These are phyloP conservation scores for Erannis defoliaria DNA, from an alignment of 2,888 invertebrate genomes.

Conservation along the genomic window DNA sequence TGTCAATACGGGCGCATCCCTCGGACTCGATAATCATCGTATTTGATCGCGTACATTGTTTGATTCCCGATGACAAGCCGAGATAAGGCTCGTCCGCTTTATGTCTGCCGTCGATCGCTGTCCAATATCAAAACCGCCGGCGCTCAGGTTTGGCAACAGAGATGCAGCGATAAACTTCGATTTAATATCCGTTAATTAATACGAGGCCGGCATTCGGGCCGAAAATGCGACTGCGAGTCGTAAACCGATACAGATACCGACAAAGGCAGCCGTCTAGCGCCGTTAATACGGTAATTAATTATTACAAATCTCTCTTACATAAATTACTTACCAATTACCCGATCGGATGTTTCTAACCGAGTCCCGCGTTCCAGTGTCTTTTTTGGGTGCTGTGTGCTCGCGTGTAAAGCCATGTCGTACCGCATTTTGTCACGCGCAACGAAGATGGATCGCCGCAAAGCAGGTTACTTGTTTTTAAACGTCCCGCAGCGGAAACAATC, in stretches of 20 bases:
- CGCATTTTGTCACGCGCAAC: slow-evolving; percentile 71
- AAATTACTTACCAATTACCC: slow-evolving; percentile 76
- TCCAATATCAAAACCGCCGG: slow-evolving; percentile 75
- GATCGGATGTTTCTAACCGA: slow-evolving; percentile 57
- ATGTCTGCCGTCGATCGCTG: slow-evolving; percentile 64
- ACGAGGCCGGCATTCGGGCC: slow-evolving; percentile 80
- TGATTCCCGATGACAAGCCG: slow-evolving; percentile 79
- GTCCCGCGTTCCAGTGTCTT: slow-evolving; percentile 36
- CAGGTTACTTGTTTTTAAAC: slow-evolving; percentile 65
- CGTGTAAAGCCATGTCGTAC: slow-evolving; percentile 51
- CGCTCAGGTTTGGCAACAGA: slow-evolving; percentile 83
- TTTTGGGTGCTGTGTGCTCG: slow-evolving; percentile 36
- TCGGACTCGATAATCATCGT: slow-evolving; percentile 73
- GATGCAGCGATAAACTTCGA: slow-evolving; percentile 84
- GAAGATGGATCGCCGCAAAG: slow-evolving; percentile 44
- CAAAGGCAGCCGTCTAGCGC: slow-evolving; percentile 81
- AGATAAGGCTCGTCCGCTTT: slow-evolving; percentile 76
- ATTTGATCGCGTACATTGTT: slow-evolving; percentile 82
- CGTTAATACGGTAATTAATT: slow-evolving; percentile 85
- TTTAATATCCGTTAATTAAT: slow-evolving; percentile 86
- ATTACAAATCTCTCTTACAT: slow-evolving; percentile 78
- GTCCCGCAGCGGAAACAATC: slow-evolving; percentile 64
- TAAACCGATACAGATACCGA: slow-evolving; percentile 78
- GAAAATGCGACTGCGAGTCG: slow-evolving; percentile 80
- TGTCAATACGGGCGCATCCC: slow-evolving; percentile 55